Evolutionary conservation across 2,113 vertebrate genomes (phyloP), one percentile per base, ranked within the genome.

Genomic region (Syrrhaptes paradoxus): DNA sequence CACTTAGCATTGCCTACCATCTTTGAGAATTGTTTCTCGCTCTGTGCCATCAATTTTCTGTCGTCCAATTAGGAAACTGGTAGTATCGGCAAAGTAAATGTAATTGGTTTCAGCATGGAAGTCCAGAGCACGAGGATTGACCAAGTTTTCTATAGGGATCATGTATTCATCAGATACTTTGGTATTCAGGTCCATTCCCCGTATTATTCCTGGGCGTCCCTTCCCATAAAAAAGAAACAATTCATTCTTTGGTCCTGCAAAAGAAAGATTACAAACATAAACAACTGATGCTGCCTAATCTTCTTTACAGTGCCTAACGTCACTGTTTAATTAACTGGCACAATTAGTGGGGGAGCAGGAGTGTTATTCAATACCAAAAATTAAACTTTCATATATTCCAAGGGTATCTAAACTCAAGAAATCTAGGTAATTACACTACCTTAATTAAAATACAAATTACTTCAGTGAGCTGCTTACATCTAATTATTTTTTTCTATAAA

Each of bases 141-240:
- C 99, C 89, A 99, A 91, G 96, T 99, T 99, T 97, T 99, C 99
- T 36, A 99, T 98, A 22, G 99, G 99, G 87, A 98, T 98, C 98
- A 99, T 99, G 97, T 99, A 99, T 94, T 99, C 99, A 65, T 99
- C 98, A 59, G 98, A 98, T 71, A 99, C 98, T 98, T 99, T 99
- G 90, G 98, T 98, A 97, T 99, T 99, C 97, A 99, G 96, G 86
- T 99, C 99, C 98, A 99, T 98, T 62, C 99, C 99, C 58, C 98
- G 98, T 90, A 99, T 99, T 87, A 99, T 98, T 93, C 99, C 99
- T 7, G 99, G 99, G 59, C 99, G 98, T 22, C 99, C 99, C 97
- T 99, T 99, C 38, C 99, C 99, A 95, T 99, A 99, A 98, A 99
- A 99, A 74, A 99, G 98, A 98, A 99, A 99, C 95, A 99, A 98